A percentile compares a stretch with the other conserved stretches of the same genome.
These are phyloP conservation scores for Torymus aiolomorphi DNA, from an alignment of 2,888 invertebrate genomes.

Conservation along the genomic window DNA sequence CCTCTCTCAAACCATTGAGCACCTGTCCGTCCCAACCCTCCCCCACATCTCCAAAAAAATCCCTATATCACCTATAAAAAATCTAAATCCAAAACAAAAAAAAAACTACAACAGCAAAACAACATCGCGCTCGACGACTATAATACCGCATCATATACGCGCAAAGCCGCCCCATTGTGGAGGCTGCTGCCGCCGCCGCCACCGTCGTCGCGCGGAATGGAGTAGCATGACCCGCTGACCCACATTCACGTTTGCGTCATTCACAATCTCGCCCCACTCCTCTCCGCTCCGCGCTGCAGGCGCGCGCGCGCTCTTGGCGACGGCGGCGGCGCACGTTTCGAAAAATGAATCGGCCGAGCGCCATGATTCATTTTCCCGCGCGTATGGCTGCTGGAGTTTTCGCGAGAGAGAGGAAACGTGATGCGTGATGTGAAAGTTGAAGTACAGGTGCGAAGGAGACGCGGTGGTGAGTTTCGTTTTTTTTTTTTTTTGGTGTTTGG, in stretches of 20 bases:
- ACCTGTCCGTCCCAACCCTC: too few species aligned
- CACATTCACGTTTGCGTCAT: conserved; percentile 74
- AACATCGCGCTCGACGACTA: too few species aligned
- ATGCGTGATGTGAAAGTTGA: too few species aligned
- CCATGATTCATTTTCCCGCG: conserved; percentile 32
- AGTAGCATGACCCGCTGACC: conserved; percentile 72
- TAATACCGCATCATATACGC: background rate
- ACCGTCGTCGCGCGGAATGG: conserved; percentile 3
- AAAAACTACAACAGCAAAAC: too few species aligned
- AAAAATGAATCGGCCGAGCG: conserved; percentile 38
- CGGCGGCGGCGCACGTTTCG: background rate
- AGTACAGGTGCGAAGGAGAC: too few species aligned
- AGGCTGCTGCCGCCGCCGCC: background rate
- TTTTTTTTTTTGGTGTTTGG: too few species aligned
- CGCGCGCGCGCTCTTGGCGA: background rate
- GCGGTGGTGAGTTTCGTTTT: too few species aligned
- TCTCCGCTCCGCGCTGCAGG: background rate
- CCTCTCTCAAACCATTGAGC: too few species aligned
- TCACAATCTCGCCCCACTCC: conserved; percentile 71
- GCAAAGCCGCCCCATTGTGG: background rate
- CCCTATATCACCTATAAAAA: too few species aligned
- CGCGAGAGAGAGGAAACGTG: too few species aligned
- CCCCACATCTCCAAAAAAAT: too few species aligned
- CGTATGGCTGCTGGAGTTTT: background rate
- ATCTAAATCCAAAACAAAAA: too few species aligned